A percentile compares a stretch with the other conserved stretches of the same genome.
These are phyloP conservation scores for Drosophila eohydei DNA, from an alignment of 2,888 invertebrate species.

Conservation along the genomic window DNA sequence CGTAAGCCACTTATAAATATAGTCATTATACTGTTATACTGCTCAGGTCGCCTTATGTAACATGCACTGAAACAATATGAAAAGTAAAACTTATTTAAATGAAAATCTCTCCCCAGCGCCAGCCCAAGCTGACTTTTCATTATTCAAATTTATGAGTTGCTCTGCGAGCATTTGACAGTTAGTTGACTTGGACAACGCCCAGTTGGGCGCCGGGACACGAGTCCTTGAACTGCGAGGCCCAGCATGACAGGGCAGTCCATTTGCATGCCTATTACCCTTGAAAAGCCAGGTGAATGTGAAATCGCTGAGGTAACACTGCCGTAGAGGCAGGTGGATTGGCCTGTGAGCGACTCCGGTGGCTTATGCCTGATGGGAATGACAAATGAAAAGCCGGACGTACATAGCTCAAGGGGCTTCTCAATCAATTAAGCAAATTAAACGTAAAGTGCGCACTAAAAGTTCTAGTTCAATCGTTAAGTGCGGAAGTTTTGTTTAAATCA, in stretches of 20 bases:
- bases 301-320: background rate
- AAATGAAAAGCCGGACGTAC: constrained; percentile 43
- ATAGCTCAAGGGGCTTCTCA: constrained; percentile 7
- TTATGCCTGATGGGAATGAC: constrained; percentile 24
- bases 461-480: constrained; percentile 4
- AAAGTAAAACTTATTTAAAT: constrained; percentile 6
- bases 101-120: constrained; percentile 9
- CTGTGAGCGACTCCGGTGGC: constrained; percentile 1
- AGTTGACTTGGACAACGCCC: constrained; percentile 45
- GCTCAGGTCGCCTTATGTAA: background rate
- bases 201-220: constrained; percentile 33
- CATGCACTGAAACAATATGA: background rate
- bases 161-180: constrained; percentile 30
- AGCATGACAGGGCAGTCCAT: constrained; percentile 51
- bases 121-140: constrained; percentile 45
- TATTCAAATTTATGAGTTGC: constrained; percentile 47
- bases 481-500: constrained; percentile 37
- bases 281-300: background rate
- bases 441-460: constrained; percentile 21
- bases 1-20: background rate
- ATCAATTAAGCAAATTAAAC: constrained; percentile 57
- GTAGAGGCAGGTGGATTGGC: background rate
- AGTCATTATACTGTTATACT: background rate
- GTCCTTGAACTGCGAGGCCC: constrained; percentile 56
- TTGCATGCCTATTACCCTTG: constrained; percentile 29